A percentile compares a stretch with the other conserved stretches of the same genome.
Conservation (phyloP, 2,888 invertebrate genomes). For the Drosophila birchii region DNA sequence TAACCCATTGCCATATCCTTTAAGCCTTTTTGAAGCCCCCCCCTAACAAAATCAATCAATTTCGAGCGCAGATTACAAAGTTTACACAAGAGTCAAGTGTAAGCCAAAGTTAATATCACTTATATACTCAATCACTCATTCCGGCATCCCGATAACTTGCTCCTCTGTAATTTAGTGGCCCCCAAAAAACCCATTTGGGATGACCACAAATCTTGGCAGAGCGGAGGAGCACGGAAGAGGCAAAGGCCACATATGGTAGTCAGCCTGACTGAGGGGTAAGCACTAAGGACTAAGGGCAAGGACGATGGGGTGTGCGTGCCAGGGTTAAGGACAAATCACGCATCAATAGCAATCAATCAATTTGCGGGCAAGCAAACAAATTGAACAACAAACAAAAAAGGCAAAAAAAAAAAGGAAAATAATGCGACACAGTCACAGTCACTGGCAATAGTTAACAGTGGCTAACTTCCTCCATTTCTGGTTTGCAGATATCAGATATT, state of each 20-base stretch:
- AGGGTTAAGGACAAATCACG: constrained; percentile 76
- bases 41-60: constrained; percentile 31
- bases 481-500: no score
- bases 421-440: constrained; percentile 37
- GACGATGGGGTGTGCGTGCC: constrained; percentile 40
- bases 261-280: not conserved
- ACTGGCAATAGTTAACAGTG: constrained; percentile 71
- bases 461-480: constrained; percentile 28
- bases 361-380: constrained; percentile 67
- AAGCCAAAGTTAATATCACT: constrained; percentile 66
- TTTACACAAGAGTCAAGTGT: constrained; percentile 62
- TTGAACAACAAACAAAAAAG: constrained; percentile 27
- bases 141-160: constrained; percentile 16
- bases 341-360: constrained; percentile 79
- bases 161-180: constrained; percentile 32
- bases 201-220: constrained; percentile 43
- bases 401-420: constrained; percentile 3
- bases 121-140: constrained; percentile 15
- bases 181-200: constrained; percentile 32
- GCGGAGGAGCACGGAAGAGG: constrained; percentile 30
- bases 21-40: constrained; percentile 3
- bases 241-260: constrained; percentile 1
- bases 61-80: constrained; percentile 61
- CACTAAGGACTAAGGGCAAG: constrained; percentile 12
- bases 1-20: not conserved